phyloP scores from a whole-genome alignment of 2,888 invertebrate species.

The Chloroclysta siterata region DNA sequence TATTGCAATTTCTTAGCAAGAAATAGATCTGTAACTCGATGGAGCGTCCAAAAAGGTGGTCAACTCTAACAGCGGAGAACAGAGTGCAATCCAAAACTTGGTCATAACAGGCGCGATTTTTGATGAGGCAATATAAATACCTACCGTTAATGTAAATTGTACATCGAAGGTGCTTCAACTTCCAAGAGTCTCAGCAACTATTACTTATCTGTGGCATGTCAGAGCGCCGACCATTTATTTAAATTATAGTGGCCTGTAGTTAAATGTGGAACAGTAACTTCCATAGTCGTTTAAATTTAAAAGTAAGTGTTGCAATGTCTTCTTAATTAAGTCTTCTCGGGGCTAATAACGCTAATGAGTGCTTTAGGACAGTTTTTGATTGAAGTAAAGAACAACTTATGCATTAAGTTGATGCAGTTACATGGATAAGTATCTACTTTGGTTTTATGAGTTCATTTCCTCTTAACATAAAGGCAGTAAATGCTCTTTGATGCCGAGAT shows the following conservation, averaged over 20 bases:
- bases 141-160: constrained; percentile 3
- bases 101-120: constrained; percentile 14
- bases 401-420: constrained; percentile 27
- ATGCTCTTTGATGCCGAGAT: constrained; percentile 29
- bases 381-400: constrained; percentile 27
- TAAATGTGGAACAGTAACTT: constrained; percentile 49
- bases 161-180: constrained; percentile 39
- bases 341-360: constrained; percentile 40
- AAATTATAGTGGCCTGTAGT: constrained; percentile 56
- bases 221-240: constrained; percentile 54
- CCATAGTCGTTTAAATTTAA: constrained; percentile 39
- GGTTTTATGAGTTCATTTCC: constrained; percentile 35
- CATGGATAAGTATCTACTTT: constrained; percentile 29
- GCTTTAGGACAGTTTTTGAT: constrained; percentile 39
- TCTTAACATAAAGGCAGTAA: constrained; percentile 23
- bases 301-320: constrained; percentile 43
- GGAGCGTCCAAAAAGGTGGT: too few species aligned
- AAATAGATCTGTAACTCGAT: too few species aligned
- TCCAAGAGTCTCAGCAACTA: constrained; percentile 34
- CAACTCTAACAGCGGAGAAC: too few species aligned
- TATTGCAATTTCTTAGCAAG: constrained; percentile 7
- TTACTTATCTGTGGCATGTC: background rate
- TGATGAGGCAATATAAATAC: background rate
- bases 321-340: constrained; percentile 41
- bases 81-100: background rate